Conservation (phyloP, 2,888 invertebrate species). For the Cybosia mesomella region DNA sequence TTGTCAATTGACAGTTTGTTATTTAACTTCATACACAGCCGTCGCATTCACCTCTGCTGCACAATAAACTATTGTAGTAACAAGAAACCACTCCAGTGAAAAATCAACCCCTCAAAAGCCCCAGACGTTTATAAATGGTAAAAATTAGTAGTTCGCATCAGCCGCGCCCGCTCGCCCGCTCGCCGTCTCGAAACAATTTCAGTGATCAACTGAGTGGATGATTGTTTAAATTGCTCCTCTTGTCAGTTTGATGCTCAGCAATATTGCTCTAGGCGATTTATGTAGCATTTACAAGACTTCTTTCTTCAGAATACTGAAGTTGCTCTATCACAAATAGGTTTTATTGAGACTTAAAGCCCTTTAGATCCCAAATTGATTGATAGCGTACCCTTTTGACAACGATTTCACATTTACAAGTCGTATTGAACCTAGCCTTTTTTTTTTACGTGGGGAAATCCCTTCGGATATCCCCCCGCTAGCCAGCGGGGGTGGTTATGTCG, state of each 20-base stretch:
- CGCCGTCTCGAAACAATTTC: slow-evolving; percentile 61
- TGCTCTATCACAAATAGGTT: background rate
- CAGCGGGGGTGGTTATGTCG: too few species aligned
- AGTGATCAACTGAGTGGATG: slow-evolving; percentile 69
- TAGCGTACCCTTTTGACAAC: background rate
- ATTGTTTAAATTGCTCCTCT: slow-evolving; percentile 61
- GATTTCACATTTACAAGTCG: background rate
- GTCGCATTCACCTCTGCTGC: background rate
- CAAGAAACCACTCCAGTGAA: slow-evolving; percentile 2
- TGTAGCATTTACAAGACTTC: slow-evolving; percentile 24
- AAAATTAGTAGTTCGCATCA: slow-evolving; percentile 32
- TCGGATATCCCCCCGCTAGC: too few species aligned
- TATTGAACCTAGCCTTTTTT: background rate
- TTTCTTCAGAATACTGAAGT: slow-evolving; percentile 3
- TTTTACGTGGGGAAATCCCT: too few species aligned
- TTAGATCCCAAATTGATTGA: slow-evolving; percentile 8
- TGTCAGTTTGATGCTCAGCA: slow-evolving; percentile 53
- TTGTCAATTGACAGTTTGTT: background rate
- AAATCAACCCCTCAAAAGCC: slow-evolving; percentile 34
- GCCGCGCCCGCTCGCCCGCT: slow-evolving; percentile 28
- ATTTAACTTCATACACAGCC: background rate
- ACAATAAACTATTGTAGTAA: background rate
- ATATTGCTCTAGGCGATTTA: slow-evolving; percentile 47
- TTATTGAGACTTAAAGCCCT: slow-evolving; percentile 2
- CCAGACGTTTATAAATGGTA: slow-evolving; percentile 40